Evolutionary conservation across 2,888 invertebrate genomes (phyloP), one percentile per base, ranked within the genome.

Genomic region (Thumatha senex): DNA sequence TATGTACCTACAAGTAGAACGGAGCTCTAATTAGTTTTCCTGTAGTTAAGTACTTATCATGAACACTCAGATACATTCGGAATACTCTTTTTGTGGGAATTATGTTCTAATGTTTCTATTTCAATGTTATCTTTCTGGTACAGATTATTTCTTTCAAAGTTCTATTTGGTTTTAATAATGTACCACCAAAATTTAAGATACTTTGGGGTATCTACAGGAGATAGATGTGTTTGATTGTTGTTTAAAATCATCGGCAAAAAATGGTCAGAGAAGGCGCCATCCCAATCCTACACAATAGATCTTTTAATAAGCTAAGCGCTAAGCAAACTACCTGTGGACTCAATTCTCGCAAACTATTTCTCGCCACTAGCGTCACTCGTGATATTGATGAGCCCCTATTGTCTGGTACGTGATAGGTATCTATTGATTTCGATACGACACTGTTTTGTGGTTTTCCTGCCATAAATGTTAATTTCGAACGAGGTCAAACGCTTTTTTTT

Each of bases 321-420:
- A 79, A 80, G 72, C 70, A 72, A 67, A 57, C 63, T 89, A 89
- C 89, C 89, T 89, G 89, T 89, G 89, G 61, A 66, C 58, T 61
- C 61, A 64, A 73, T 80, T 77, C 72, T 80, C 68, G 81, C 74
- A 70, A 78, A 72, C 73, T 84, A 85, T 85, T 84, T 76, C 67
- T 65, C 58, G 46, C 53, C 70, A 60, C 62, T 75, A 70, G 71
- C 72, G 74, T 82, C 76, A 61, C n/a, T 66, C 59, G 74, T 67
- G 63, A 70, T 80, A 86, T 85, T 85, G 82, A 87, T 85, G 81
- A 78, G 65, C 64, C 68, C 63, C 75, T 70, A 83, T 87, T 86
- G 84, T 84, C 76, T 77, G 78, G 58, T 57, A 46, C 57, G 46
- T 60, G 80, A 78, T 81, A n/a, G n/a, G n/a, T n/a, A 81, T 71